Evolutionary conservation across 2,113 vertebrate species (phyloP).

Genomic region (Chroicocephalus ridibundus): DNA sequence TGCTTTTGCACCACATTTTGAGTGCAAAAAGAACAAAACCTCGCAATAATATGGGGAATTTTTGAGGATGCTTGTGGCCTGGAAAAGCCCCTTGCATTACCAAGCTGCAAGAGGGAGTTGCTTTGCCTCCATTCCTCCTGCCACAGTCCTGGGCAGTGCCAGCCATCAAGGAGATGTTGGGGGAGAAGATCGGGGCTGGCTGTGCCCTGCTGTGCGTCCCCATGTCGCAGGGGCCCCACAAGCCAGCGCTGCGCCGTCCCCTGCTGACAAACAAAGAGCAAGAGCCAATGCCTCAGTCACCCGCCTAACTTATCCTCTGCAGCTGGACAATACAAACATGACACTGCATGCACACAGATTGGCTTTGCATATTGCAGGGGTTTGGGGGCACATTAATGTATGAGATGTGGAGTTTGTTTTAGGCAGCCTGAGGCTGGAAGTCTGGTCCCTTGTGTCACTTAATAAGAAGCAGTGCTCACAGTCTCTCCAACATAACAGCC

Average conservation of each 20-base stretch:
- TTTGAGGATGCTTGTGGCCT: neutral
- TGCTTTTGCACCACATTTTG: neutral
- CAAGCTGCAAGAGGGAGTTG: neutral
- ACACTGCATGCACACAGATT: neutral
- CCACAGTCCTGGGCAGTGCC: neutral
- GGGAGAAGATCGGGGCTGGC: neutral
- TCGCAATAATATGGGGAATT: neutral
- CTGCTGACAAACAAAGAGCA: neutral
- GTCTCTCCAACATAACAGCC: neutral
- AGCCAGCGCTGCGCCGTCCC: no score
- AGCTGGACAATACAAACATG: neutral
- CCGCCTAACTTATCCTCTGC: fast-evolving
- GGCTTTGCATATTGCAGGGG: fast-evolving
- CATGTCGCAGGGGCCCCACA: no score
- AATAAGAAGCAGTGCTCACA: neutral
- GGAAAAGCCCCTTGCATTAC: neutral
- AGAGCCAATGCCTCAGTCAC: fast-evolving
- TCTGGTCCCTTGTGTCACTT: neutral
- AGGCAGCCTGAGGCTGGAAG: neutral
- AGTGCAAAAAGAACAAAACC: neutral
- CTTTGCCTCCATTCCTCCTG: neutral
- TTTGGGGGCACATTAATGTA: neutral
- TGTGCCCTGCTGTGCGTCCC: fast-evolving
- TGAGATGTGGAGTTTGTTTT: neutral
- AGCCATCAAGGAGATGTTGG: fast-evolving